These are phyloP conservation scores for Nansenia antarctica DNA, from an alignment of 2,113 vertebrate species.

Conservation along the genomic window DNA sequence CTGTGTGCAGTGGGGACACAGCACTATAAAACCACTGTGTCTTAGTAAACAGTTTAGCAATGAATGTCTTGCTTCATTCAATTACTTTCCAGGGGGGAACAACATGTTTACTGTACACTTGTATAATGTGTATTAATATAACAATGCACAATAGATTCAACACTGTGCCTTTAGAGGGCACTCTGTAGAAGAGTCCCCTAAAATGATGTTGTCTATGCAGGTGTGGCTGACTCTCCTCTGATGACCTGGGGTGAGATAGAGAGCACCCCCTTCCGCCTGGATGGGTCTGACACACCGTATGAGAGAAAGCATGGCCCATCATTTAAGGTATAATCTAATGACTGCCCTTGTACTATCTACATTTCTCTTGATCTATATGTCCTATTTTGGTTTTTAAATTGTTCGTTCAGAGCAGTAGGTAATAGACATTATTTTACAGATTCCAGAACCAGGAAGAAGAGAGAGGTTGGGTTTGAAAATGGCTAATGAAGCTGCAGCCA, in stretches of 20 bases:
- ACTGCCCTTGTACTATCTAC: not conserved
- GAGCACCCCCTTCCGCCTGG: slow-evolving; percentile 90
- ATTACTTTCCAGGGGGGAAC: too few species aligned
- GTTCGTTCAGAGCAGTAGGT: not conserved
- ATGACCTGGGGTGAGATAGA: slow-evolving; percentile 99
- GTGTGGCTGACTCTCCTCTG: slow-evolving; percentile 89
- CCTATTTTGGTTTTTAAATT: too few species aligned
- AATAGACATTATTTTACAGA: slow-evolving; percentile 67
- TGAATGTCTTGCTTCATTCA: too few species aligned
- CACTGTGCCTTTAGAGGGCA: not conserved
- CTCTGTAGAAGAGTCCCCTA: not conserved
- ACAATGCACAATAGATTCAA: too few species aligned
- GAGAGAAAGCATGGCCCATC: slow-evolving; percentile 94
- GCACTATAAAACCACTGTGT: too few species aligned
- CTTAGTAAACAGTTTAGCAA: too few species aligned
- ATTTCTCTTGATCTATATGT: not conserved
- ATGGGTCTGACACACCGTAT: slow-evolving; percentile 88
- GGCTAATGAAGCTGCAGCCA: slow-evolving; percentile 95
- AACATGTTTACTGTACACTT: too few species aligned
- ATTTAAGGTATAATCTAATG: slow-evolving; percentile 84
- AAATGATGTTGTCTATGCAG: slow-evolving; percentile 56
- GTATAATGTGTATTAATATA: too few species aligned
- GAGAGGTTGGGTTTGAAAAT: slow-evolving; percentile 95
- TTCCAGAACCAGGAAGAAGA: slow-evolving; percentile 91
- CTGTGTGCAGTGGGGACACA: too few species aligned